These are phyloP conservation scores for Subacronicta megacephala DNA, from an alignment of 2,888 invertebrate species.

Conservation along the genomic window DNA sequence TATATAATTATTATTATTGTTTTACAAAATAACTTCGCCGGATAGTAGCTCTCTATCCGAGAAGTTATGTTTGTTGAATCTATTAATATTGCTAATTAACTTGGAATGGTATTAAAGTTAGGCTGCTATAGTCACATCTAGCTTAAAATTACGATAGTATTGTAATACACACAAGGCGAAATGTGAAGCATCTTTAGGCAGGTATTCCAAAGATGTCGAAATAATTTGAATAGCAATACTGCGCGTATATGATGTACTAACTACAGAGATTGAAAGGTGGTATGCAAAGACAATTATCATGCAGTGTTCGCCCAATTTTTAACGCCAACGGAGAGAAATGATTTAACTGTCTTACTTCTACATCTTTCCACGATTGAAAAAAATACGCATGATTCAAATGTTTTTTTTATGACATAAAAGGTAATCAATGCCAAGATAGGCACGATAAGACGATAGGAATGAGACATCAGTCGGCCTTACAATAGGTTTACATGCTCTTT, in stretches of 20 bases:
- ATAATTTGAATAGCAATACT: background rate
- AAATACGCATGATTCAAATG: conserved; percentile 23
- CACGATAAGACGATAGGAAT: too few species aligned
- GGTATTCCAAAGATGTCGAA: background rate
- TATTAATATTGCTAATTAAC: background rate
- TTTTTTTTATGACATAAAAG: too few species aligned
- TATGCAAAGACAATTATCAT: conserved; percentile 44
- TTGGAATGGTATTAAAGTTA: conserved; percentile 1
- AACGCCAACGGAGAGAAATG: conserved; percentile 7
- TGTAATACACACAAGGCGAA: background rate
- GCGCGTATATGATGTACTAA: conserved; percentile 7
- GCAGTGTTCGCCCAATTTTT: conserved; percentile 20
- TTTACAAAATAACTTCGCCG: conserved; percentile 63
- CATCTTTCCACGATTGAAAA: background rate
- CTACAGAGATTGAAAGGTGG: conserved; percentile 41
- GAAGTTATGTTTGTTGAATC: conserved; percentile 63
- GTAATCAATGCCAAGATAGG: too few species aligned
- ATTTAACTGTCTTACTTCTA: background rate
- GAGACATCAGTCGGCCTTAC: too few species aligned
- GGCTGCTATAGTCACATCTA: background rate
- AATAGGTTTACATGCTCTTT: too few species aligned
- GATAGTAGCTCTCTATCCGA: conserved; percentile 85
- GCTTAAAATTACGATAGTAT: background rate
- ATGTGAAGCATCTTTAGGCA: background rate
- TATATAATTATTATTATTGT: background rate